Evolutionary conservation across 1,140 invertebrate genomes (phyloP), one percentile per base, ranked within the genome.

Genomic region (Caenorhabditis brenneri): DNA sequence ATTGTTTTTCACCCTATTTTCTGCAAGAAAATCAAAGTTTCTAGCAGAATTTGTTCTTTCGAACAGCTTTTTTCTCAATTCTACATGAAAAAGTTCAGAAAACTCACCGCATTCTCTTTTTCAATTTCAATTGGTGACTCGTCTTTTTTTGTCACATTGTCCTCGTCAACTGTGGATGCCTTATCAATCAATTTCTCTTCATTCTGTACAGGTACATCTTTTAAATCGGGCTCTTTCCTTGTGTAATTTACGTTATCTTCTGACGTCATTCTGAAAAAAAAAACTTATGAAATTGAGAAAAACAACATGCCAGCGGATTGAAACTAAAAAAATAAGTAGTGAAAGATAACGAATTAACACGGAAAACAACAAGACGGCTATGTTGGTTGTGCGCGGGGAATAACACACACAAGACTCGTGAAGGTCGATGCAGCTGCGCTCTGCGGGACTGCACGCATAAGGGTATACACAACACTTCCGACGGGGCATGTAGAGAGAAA

Each of bases 401-500:
- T 10, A 42, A 42, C 29, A 42, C 24, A 74, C 42, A 74, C 65
- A 74, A 29, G 42, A 31, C 16, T 15, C 5, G 12, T 36, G 29
- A 2, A 36, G 65, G 10, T 2, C 2, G 22, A 2, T 65, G 65
- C 65, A 74, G 42, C 24, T 29, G 22, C 65, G 65, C 65, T 22
- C 65, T 36, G 65, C 65, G 15, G 65, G 33, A 74, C 65, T 42
- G 65, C 22, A 74, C 65, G 36, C 65, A 74, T 42, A 74, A 74
- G 65, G 65, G 19, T 9, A 74, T 74, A 74, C 36, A 74, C 65
- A 42, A 33, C 42, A 74, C 58, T 36, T 36, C 36, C 31, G 22
- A 65, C 31, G 16, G 36, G 33, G 58, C 58, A 65, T 33, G 19
- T 10, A 9, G 65, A 10, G 36, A 31, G 65, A 42, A n/a, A 74